A percentile compares a stretch with the other conserved stretches of the same genome.
phyloP scores from a whole-genome alignment of 2,113 vertebrate species.

The Mesoclemmys tuberculata region DNA sequence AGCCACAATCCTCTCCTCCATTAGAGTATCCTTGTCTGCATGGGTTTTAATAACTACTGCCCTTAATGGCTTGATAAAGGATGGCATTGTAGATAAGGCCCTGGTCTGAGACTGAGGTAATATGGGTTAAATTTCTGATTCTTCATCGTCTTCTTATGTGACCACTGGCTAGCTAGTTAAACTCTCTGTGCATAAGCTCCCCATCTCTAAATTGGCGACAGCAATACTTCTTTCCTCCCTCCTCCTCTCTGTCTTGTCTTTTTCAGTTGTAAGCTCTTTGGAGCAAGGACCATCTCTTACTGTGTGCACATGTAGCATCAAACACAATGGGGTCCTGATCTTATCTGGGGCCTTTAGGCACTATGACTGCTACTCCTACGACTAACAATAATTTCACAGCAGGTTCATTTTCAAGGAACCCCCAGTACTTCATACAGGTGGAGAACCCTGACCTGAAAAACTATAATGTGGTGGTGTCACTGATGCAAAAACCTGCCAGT shows the following conservation, averaged over 20 bases:
- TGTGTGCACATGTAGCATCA: background rate
- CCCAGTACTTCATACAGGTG: conserved; percentile 68
- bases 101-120: background rate
- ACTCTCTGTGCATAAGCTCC: background rate
- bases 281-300: background rate
- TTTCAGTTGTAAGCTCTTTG: background rate
- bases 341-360: background rate
- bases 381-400: background rate
- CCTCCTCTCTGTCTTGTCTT: background rate
- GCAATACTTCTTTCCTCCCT: background rate
- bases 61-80: background rate
- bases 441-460: conserved; percentile 8
- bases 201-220: background rate
- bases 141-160: conserved; percentile 15
- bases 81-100: background rate
- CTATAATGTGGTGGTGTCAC: conserved; percentile 69
- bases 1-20: background rate
- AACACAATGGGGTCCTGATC: background rate
- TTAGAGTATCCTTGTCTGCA: background rate
- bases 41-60: background rate
- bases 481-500: conserved; percentile 53
- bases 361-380: background rate
- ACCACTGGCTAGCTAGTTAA: conserved; percentile 9
- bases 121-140: background rate
- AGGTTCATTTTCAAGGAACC: conserved; percentile 49